Conservation (phyloP, 2,888 invertebrate genomes). For the Panorpa germanica region DNA sequence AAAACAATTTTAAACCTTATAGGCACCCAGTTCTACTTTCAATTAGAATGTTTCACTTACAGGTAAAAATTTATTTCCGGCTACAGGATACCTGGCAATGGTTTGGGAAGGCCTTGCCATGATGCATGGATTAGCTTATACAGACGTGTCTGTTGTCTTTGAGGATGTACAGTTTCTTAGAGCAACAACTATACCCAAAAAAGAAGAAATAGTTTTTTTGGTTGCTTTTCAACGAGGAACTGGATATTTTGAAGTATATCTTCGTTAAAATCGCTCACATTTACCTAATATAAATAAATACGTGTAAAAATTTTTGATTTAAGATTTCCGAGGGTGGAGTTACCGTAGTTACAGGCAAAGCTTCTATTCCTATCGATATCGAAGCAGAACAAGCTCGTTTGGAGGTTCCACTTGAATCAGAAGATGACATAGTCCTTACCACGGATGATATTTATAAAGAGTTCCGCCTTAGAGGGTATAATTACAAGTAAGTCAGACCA, state of each 20-base stretch:
- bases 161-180: slow-evolving; percentile 29
- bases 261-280: slow-evolving; percentile 20
- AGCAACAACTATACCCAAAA: slow-evolving; percentile 32
- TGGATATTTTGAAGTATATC: slow-evolving; percentile 20
- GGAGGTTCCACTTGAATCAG: slow-evolving; percentile 21
- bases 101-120: slow-evolving; percentile 26
- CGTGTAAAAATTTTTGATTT: no score
- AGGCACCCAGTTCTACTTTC: no score
- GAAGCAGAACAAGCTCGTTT: no score
- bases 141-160: slow-evolving; percentile 22
- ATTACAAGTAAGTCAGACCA: no score
- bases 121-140: slow-evolving; percentile 22
- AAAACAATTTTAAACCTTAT: no score
- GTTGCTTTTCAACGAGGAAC: slow-evolving; percentile 22
- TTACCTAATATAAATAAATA: no score
- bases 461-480: slow-evolving; percentile 40
- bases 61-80: no score
- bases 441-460: slow-evolving; percentile 41
- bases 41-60: slow-evolving; percentile 4
- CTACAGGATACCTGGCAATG: slow-evolving; percentile 28
- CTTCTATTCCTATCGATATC: slow-evolving; percentile 35
- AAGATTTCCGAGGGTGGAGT: slow-evolving; percentile 40
- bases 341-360: slow-evolving; percentile 41
- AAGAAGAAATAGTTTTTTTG: slow-evolving; percentile 19
- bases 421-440: no score